phyloP scores from a whole-genome alignment of 1,140 invertebrate species.

The Lepidurus arcticus region DNA sequence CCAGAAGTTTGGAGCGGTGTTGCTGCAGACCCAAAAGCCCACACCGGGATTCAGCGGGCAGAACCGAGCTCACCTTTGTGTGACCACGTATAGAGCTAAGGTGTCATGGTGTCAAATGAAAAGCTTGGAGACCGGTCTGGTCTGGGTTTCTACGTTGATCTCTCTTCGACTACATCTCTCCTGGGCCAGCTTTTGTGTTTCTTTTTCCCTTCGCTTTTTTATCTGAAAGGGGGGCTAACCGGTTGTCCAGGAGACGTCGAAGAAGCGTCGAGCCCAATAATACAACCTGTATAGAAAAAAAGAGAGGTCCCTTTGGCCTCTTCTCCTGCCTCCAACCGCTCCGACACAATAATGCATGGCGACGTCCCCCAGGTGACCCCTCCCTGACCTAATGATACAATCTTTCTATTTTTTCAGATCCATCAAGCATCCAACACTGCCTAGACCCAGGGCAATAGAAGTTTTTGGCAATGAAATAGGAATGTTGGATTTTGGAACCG shows the following conservation, averaged over 20 bases:
- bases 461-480: background rate
- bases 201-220: background rate
- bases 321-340: background rate
- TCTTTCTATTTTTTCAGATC: background rate
- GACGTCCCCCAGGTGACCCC: conserved; percentile 17
- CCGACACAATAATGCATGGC: conserved; percentile 8
- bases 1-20: background rate
- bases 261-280: conserved; percentile 17
- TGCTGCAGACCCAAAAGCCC: background rate
- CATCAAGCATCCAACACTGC: conserved; percentile 11
- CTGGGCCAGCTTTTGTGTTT: conserved; percentile 7
- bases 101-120: conserved; percentile 21
- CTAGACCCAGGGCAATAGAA: background rate
- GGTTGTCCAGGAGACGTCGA: conserved; percentile 17
- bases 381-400: conserved; percentile 19
- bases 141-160: background rate
- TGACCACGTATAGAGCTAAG: conserved; percentile 21
- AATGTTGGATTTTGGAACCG: background rate
- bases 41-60: conserved; percentile 3
- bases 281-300: conserved; percentile 9
- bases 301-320: too few relatives aligned
- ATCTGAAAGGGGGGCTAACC: background rate
- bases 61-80: conserved; percentile 20
- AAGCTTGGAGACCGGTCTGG: background rate
- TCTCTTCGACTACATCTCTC: background rate